These are phyloP conservation scores for Hydropsyche tenuis DNA, from an alignment of 1,140 invertebrate genomes.

Conservation along the genomic window DNA sequence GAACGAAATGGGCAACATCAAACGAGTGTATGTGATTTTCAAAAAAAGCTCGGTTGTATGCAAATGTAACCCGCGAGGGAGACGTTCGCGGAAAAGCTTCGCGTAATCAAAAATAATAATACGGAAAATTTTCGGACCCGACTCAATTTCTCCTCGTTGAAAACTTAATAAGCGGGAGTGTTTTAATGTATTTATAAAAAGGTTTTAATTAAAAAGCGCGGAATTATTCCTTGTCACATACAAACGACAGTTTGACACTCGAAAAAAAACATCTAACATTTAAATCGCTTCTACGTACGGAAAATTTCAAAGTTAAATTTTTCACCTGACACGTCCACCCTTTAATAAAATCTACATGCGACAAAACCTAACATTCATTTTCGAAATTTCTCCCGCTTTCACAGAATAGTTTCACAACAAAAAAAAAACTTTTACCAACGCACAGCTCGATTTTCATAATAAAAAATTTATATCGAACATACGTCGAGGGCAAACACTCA, in stretches of 20 bases:
- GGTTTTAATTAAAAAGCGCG: slow-evolving; percentile 14
- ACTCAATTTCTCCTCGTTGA: slow-evolving; percentile 9
- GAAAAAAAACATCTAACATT: background rate
- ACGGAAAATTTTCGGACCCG: background rate
- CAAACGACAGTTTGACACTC: slow-evolving; percentile 15
- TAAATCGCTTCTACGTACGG: background rate
- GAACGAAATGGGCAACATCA: too few species aligned
- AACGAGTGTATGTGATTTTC: background rate
- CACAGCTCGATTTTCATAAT: background rate
- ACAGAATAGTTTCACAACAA: background rate
- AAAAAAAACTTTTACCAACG: background rate
- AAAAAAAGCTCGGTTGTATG: slow-evolving; percentile 2
- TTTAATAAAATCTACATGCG: background rate
- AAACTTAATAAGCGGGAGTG: slow-evolving; percentile 2
- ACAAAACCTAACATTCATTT: background rate
- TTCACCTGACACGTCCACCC: background rate
- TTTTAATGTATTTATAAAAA: slow-evolving; percentile 23
- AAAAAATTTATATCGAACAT: slow-evolving; percentile 30
- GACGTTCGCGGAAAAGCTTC: slow-evolving; percentile 13
- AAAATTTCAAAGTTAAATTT: slow-evolving; percentile 5
- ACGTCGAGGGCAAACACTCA: slow-evolving; percentile 18
- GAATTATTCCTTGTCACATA: slow-evolving; percentile 4
- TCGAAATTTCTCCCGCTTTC: too few species aligned
- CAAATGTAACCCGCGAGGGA: slow-evolving; percentile 15
- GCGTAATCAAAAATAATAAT: slow-evolving; percentile 28